phyloP scores from a whole-genome alignment of 1,140 invertebrate genomes.

The Coelopa frigida region DNA sequence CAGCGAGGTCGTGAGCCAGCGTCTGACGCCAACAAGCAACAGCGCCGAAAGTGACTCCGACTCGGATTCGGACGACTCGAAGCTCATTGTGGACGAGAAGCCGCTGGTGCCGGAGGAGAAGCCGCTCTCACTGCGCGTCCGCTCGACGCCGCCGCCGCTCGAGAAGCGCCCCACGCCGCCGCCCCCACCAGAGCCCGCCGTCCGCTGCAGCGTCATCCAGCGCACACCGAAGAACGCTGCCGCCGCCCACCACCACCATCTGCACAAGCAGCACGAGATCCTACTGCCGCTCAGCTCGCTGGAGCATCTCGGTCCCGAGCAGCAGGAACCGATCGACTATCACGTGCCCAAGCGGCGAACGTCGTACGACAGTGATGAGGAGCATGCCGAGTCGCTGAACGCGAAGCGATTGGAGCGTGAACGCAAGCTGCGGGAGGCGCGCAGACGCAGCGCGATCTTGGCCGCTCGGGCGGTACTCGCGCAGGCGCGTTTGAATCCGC shows the following conservation, averaged over 20 bases:
- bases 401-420: conserved; percentile 27
- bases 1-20: conserved; percentile 26
- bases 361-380: conserved; percentile 52
- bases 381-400: conserved; percentile 19
- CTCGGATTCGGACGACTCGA: conserved; percentile 25
- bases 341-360: conserved; percentile 71
- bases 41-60: conserved; percentile 26
- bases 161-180: conserved; percentile 47
- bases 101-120: conserved; percentile 46
- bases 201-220: conserved; percentile 71
- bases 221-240: conserved; percentile 56
- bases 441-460: conserved; percentile 34
- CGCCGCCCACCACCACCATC: conserved; percentile 47
- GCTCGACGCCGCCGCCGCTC: conserved; percentile 47
- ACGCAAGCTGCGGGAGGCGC: conserved; percentile 30
- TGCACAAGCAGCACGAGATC: conserved; percentile 45
- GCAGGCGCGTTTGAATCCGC: conserved; percentile 46
- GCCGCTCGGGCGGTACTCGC: conserved; percentile 33
- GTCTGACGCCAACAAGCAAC: conserved; percentile 1
- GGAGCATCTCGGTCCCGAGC: conserved; percentile 50
- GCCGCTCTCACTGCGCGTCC: conserved; percentile 33
- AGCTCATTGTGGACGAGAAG: conserved; percentile 46
- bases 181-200: conserved; percentile 45
- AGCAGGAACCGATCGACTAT: conserved; percentile 82
- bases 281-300: conserved; percentile 46